Percentiles rank a stretch among this genome's conserved stretches.
These are phyloP conservation scores for Mormyrus proboscirostris DNA, from an alignment of 2,797 vertebrate species.

Conservation along the genomic window DNA sequence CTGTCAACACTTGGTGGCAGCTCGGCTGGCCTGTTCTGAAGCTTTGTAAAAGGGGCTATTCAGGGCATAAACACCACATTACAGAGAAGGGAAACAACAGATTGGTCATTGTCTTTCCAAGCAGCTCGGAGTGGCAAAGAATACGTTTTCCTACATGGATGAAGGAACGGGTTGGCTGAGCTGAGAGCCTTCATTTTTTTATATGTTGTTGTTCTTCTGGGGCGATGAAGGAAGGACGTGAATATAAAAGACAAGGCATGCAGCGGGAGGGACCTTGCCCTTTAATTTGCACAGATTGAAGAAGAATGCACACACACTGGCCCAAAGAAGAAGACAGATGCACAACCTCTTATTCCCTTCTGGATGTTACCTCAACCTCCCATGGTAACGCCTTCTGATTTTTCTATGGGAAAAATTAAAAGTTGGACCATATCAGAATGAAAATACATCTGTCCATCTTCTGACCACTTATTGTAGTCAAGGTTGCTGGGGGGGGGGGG, in stretches of 20 bases:
- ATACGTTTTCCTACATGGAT: not conserved
- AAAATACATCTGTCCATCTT: not conserved
- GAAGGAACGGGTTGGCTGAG: not conserved
- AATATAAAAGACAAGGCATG: slow-evolving; percentile 9
- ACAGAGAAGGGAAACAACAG: slow-evolving; percentile 17
- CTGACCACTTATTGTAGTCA: not conserved
- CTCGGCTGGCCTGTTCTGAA: not conserved
- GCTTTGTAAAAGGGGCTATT: slow-evolving; percentile 28
- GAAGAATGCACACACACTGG: not conserved
- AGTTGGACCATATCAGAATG: not conserved
- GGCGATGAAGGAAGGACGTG: not conserved
- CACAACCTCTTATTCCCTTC: not conserved
- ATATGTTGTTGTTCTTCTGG: slow-evolving; percentile 22
- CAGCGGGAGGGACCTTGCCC: slow-evolving; percentile 8
- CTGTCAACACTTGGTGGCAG: slow-evolving; percentile 61
- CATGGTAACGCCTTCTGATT: not conserved
- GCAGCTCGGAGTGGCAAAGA: slow-evolving; percentile 35
- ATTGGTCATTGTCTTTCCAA: slow-evolving; percentile 35
- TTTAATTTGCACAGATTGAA: slow-evolving; percentile 26
- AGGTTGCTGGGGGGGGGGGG: not conserved
- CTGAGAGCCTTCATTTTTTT: not conserved
- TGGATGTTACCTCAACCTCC: not conserved
- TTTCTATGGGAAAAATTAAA: not conserved
- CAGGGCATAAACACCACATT: slow-evolving; percentile 36
- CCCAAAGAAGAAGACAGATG: not conserved